Evolutionary conservation across 2,888 invertebrate species (phyloP).

Genomic region (Crossocerus cetratus): DNA sequence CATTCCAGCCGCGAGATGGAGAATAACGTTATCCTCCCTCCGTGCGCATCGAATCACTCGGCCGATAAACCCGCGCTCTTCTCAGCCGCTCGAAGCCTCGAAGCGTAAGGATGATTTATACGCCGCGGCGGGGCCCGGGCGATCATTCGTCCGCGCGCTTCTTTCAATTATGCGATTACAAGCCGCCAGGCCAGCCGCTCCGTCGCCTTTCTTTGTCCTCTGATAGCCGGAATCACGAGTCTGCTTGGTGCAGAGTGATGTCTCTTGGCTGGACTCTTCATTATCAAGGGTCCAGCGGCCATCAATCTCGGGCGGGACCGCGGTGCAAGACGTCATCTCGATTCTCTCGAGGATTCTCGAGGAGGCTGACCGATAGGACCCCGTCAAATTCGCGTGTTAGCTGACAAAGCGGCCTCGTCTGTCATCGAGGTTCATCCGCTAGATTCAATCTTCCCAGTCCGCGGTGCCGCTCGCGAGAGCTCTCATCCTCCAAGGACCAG

Average conservation of each 20-base stretch:
- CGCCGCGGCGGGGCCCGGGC: neutral
- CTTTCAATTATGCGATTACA: too few species aligned
- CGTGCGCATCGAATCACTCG: too few species aligned
- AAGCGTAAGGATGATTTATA: too few species aligned
- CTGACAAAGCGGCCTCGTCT: conserved; percentile 26
- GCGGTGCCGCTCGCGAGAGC: neutral
- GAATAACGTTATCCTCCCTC: too few species aligned
- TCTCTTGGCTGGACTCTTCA: conserved; percentile 11
- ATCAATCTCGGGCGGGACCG: conserved; percentile 35
- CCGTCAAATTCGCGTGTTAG: conserved; percentile 39
- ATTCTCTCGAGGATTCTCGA: conserved; percentile 5
- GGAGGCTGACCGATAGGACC: conserved; percentile 36
- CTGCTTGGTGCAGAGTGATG: conserved; percentile 11
- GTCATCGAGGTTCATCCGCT: conserved; percentile 17
- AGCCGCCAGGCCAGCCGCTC: too few species aligned
- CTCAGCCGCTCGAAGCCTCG: too few species aligned
- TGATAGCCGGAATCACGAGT: too few species aligned
- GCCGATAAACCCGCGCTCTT: too few species aligned
- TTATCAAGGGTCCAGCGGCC: conserved; percentile 9
- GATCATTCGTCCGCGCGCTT: conserved; percentile 20
- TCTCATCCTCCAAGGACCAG: conserved; percentile 1
- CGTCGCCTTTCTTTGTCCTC: too few species aligned
- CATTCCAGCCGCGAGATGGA: too few species aligned
- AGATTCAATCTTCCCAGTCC: conserved; percentile 35
- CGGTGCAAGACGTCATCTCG: conserved; percentile 10